These are phyloP conservation scores for Amblyraja radiata DNA, from an alignment of 2,797 vertebrate genomes.

Conservation along the genomic window DNA sequence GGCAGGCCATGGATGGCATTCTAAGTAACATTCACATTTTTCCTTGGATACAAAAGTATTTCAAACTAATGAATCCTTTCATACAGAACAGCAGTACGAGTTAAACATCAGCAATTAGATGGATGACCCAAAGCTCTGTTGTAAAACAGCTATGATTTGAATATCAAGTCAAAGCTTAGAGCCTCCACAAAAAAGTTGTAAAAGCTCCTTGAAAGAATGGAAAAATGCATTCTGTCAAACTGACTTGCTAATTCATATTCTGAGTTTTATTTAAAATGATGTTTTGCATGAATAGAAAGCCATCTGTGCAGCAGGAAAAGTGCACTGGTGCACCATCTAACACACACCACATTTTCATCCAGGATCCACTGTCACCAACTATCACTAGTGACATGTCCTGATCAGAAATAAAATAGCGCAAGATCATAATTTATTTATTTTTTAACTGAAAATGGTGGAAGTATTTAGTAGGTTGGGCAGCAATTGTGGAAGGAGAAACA, in stretches of 20 bases:
- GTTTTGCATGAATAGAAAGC: neutral
- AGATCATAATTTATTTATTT: neutral
- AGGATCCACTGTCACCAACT: neutral
- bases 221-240: neutral
- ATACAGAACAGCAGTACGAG: neutral
- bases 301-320: neutral
- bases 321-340: neutral
- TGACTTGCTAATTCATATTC: neutral
- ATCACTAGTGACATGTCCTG: neutral
- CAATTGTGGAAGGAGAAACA: neutral
- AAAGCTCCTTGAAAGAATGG: neutral
- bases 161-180: neutral
- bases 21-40: neutral
- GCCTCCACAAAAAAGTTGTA: neutral
- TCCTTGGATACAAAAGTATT: neutral
- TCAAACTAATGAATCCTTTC: conserved; percentile 5
- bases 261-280: neutral
- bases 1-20: neutral
- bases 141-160: neutral
- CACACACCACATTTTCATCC: neutral
- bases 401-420: neutral
- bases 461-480: neutral
- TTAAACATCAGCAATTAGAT: neutral
- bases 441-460: neutral
- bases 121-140: neutral